These are phyloP conservation scores for Pagrus major DNA, from an alignment of 2,113 vertebrate genomes.

Conservation along the genomic window DNA sequence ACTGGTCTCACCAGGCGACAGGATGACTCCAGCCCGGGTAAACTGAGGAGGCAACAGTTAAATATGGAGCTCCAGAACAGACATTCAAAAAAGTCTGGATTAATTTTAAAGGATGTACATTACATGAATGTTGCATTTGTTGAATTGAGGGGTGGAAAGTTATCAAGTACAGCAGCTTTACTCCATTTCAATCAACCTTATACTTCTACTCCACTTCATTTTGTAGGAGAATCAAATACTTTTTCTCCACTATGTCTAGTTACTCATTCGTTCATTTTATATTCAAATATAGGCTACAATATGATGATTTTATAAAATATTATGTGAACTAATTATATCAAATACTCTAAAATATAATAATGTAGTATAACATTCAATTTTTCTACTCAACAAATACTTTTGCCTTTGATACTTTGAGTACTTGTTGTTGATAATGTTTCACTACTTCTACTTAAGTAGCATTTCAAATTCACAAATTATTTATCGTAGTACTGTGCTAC, in stretches of 20 bases:
- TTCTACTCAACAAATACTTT: background rate
- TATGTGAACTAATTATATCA: background rate
- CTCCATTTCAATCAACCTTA: background rate
- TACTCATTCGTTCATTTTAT: background rate
- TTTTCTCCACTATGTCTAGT: background rate
- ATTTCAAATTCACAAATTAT: too few relatives aligned
- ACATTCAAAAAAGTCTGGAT: background rate
- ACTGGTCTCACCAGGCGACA: constrained; percentile 73
- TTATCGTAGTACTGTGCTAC: too few relatives aligned
- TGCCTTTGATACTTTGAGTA: background rate
- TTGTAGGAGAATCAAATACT: background rate
- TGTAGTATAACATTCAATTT: background rate
- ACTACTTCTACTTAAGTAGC: background rate
- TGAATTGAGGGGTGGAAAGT: background rate
- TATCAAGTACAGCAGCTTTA: background rate
- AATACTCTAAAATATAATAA: background rate
- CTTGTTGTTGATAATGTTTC: background rate
- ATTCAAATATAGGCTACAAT: background rate
- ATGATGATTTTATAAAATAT: background rate
- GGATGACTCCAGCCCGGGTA: constrained; percentile 69
- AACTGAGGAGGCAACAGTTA: constrained; percentile 75
- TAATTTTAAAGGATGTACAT: background rate
- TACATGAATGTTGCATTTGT: background rate
- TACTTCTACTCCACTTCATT: background rate
- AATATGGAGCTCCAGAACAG: constrained; percentile 70